These are phyloP conservation scores for Philereme vetulata DNA, from an alignment of 2,888 invertebrate genomes.

Conservation along the genomic window DNA sequence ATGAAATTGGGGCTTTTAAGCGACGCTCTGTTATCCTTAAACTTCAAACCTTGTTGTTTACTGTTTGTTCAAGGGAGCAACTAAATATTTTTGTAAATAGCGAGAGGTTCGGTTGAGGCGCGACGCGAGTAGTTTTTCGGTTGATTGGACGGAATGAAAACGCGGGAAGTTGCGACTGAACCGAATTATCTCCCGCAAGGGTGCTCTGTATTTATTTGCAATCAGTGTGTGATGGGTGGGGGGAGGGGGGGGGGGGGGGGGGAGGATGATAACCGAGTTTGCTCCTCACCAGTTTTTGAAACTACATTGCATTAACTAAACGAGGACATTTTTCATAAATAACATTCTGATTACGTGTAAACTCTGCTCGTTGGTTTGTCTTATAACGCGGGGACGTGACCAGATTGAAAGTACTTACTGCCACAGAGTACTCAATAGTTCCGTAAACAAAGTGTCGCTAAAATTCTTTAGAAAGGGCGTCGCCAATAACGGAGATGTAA, in stretches of 20 bases:
- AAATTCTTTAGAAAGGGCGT: conserved; percentile 14
- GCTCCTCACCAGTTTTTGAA: conserved; percentile 26
- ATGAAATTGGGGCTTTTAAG: conserved; percentile 28
- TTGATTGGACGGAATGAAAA: conserved; percentile 22
- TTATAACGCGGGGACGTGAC: conserved; percentile 12
- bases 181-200: conserved; percentile 44
- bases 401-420: conserved; percentile 7
- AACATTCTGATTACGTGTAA: conserved; percentile 21
- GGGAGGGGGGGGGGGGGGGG: conserved; percentile 23
- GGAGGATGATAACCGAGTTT: conserved; percentile 25
- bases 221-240: conserved; percentile 41
- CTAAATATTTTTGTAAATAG: conserved; percentile 8
- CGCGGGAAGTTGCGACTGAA: conserved; percentile 40
- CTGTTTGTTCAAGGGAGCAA: conserved; percentile 14
- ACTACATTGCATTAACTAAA: conserved; percentile 23
- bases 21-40: conserved; percentile 25
- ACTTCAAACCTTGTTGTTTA: conserved; percentile 19
- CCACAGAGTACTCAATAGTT: conserved; percentile 2
- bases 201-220: conserved; percentile 47
- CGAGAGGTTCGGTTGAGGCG: conserved; percentile 9
- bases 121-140: conserved; percentile 18
- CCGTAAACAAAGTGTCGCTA: conserved; percentile 5
- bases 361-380: conserved; percentile 11
- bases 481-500: conserved; percentile 19
- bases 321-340: conserved; percentile 15